Percentiles rank a stretch among this genome's conserved stretches.
phyloP scores from a whole-genome alignment of 2,797 vertebrate genomes.

The Xenopus petersii region DNA sequence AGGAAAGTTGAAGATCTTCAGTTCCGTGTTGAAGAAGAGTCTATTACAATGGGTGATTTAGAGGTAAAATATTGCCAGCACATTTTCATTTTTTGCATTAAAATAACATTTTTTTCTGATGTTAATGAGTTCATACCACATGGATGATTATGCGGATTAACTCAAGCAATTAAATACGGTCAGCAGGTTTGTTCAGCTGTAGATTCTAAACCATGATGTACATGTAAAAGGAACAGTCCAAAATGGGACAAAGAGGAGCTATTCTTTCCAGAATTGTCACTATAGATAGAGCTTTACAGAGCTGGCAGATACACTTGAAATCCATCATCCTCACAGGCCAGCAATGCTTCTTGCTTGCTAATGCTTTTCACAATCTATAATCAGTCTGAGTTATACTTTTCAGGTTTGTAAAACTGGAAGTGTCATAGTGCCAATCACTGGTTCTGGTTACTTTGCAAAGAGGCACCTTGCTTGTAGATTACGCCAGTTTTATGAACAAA shows the following conservation, averaged over 20 bases:
- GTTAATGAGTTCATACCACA: too few species aligned
- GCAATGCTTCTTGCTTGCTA: conserved; percentile 29
- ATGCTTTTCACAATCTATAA: conserved; percentile 46
- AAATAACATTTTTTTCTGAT: too few species aligned
- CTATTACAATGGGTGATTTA: conserved; percentile 97
- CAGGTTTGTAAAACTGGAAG: conserved; percentile 40
- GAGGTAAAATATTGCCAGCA: conserved; percentile 80
- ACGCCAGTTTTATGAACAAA: conserved; percentile 51
- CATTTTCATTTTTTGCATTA: too few species aligned
- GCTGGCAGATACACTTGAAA: conserved; percentile 25
- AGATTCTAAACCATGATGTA: too few species aligned
- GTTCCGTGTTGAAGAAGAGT: conserved; percentile 97
- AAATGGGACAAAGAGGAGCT: conserved; percentile 6
- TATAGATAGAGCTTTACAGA: conserved; percentile 4
- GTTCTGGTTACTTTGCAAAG: neutral
- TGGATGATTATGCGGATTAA: too few species aligned
- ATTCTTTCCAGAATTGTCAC: conserved; percentile 4
- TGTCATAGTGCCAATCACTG: neutral
- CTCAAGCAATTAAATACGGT: too few species aligned
- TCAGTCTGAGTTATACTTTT: conserved; percentile 13
- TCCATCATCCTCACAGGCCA: conserved; percentile 29
- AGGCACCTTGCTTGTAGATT: neutral
- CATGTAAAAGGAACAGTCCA: neutral
- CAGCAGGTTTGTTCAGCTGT: too few species aligned
- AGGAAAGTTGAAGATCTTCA: conserved; percentile 98